Conservation (phyloP, 2,888 invertebrate genomes). For the Chymomyza caudatula region DNA sequence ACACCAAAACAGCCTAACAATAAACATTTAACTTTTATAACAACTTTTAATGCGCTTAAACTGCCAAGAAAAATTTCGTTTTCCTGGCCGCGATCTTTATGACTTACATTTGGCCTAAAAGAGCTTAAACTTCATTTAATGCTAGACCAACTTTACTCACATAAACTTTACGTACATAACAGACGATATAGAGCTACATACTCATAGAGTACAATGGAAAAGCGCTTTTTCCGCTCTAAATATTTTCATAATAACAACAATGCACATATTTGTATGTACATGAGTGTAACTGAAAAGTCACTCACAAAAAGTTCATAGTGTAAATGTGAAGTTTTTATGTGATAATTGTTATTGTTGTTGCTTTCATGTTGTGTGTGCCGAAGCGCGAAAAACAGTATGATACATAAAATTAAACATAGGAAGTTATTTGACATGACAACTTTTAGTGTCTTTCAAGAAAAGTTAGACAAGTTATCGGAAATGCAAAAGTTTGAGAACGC, state of each 20-base stretch:
- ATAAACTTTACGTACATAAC: neutral
- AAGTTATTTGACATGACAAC: neutral
- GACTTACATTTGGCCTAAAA: too few species aligned
- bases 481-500: too few species aligned
- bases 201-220: conserved; percentile 30
- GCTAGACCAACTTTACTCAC: neutral
- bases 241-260: conserved; percentile 37
- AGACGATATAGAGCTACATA: neutral
- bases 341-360: conserved; percentile 45
- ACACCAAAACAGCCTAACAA: too few species aligned
- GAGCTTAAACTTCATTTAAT: neutral
- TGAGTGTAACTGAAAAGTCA: conserved; percentile 11
- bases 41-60: too few species aligned
- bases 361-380: conserved; percentile 13
- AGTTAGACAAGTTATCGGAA: too few species aligned
- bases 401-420: neutral
- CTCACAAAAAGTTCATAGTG: conserved; percentile 54
- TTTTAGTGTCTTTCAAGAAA: neutral
- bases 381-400: neutral
- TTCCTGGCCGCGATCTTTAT: too few species aligned
- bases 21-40: too few species aligned
- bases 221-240: conserved; percentile 60
- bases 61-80: too few species aligned
- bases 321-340: conserved; percentile 53
- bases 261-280: too few species aligned